These are phyloP conservation scores for Lasioglossum pauxillum DNA, from an alignment of 2,888 invertebrate genomes.

Conservation along the genomic window DNA sequence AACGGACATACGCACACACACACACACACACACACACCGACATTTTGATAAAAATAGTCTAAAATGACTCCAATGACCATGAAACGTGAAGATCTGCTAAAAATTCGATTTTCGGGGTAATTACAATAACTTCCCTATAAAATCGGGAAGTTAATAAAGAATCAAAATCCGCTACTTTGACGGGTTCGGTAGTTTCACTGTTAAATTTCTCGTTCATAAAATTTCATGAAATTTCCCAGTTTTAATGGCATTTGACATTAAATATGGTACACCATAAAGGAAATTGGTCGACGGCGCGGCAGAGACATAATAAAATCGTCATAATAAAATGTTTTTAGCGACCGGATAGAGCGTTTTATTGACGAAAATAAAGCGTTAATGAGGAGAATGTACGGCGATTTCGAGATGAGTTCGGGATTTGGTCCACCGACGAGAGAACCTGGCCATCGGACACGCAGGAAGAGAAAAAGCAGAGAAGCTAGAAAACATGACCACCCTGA, in stretches of 20 bases:
- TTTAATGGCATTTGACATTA: not conserved
- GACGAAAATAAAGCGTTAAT: conserved; percentile 97
- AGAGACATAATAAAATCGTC: not conserved
- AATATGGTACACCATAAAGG: not conserved
- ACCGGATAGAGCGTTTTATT: conserved; percentile 95
- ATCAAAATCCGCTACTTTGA: too few species aligned
- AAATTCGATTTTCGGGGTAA: too few species aligned
- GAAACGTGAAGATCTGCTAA: too few species aligned
- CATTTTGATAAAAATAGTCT: too few species aligned
- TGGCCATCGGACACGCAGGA: conserved; percentile 73
- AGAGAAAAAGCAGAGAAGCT: conserved; percentile 66
- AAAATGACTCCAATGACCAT: too few species aligned
- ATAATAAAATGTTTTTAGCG: conserved; percentile 87
- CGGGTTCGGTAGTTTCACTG: too few species aligned
- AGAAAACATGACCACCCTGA: conserved; percentile 76
- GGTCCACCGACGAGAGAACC: conserved; percentile 85
- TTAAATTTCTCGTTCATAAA: too few species aligned
- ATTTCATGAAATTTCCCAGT: too few species aligned
- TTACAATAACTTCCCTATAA: too few species aligned
- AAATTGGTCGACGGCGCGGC: not conserved
- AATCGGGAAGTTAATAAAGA: too few species aligned
- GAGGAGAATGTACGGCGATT: conserved; percentile 97
- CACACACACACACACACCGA: too few species aligned
- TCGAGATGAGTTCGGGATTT: conserved; percentile 88
- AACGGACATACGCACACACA: too few species aligned